Evolutionary conservation across 2,888 invertebrate species (phyloP), one percentile per base, ranked within the genome.

Genomic region (Corbicula japonica): DNA sequence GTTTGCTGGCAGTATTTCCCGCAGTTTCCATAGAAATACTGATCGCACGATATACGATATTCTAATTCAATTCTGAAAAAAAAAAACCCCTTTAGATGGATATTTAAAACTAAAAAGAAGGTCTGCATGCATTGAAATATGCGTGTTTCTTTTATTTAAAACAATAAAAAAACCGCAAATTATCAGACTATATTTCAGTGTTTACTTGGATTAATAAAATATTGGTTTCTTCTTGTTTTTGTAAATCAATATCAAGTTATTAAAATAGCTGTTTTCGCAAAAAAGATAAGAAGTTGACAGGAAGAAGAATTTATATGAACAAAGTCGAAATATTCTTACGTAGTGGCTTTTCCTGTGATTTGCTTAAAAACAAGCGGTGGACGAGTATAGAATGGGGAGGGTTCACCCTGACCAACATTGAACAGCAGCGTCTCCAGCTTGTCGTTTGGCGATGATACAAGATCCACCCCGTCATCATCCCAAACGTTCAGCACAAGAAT

Each of bases 1-100:
- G 61, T 58, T 1, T 65, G 74, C 28, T 52, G 50, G 44, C 79
- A 79, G 38, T 44, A 75, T 12, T 46, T 62, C 18, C 66, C 46
- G 26, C 79, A 79, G 12, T 35, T 65, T 5, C 74, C 66, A n/a
- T 70, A 79, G 60, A 60, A 79, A 28, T 74, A 30, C n/a, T 38
- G 23, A 21, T 41, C 32, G 46, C 79, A 74, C 28, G 60, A 63
- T 3, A 74, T 63, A 4, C 44, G 50, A 61, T 79, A 79, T n/a
- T 61, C 70, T 54, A 79, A 79, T 46, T 32, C 23, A 3, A 79
- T 28, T 52, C 79, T 79, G 46, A 8, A 65, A 71, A 2, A 62
- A 41, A 21, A 56, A 6, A n/a, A n/a, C n/a, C n/a, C n/a, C n/a
- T n/a, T n/a, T n/a, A n/a, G n/a, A n/a, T n/a, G n/a, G n/a, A n/a